phyloP scores from a whole-genome alignment of 2,113 vertebrate species.

The Piprites chloris region DNA sequence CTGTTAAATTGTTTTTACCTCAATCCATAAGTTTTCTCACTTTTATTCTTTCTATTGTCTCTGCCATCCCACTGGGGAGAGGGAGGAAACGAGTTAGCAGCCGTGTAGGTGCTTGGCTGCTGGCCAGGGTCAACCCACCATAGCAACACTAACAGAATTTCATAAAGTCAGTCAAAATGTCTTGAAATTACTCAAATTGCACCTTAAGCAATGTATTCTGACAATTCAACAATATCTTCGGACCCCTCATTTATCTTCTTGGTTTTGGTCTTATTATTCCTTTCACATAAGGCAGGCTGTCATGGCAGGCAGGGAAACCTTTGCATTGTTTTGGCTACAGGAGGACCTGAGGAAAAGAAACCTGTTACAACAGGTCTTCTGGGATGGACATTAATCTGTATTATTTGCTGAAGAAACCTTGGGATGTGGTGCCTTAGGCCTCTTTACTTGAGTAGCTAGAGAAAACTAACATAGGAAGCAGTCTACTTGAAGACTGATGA shows the following conservation, averaged over 20 bases:
- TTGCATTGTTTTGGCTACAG: neutral
- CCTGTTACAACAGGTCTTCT: neutral
- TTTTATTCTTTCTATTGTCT: neutral
- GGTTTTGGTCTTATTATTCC: neutral
- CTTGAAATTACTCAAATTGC: neutral
- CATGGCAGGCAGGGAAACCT: neutral
- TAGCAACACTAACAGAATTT: neutral
- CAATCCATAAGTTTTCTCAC: neutral
- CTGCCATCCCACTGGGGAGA: neutral
- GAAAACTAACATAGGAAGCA: neutral
- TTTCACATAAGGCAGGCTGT: neutral
- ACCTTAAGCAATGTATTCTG: neutral
- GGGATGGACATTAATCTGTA: neutral
- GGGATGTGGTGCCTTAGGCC: neutral
- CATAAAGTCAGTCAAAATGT: neutral
- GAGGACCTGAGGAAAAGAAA: neutral
- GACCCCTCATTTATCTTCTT: neutral
- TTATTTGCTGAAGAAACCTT: neutral
- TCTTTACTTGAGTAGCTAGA: neutral
- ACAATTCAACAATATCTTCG: neutral
- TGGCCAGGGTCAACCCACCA: neutral
- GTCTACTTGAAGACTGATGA: neutral
- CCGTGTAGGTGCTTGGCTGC: neutral
- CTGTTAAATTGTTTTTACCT: neutral
- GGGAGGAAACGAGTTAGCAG: neutral